phyloP scores from a whole-genome alignment of 2,888 invertebrate species.

The Therioaphis trifolii region DNA sequence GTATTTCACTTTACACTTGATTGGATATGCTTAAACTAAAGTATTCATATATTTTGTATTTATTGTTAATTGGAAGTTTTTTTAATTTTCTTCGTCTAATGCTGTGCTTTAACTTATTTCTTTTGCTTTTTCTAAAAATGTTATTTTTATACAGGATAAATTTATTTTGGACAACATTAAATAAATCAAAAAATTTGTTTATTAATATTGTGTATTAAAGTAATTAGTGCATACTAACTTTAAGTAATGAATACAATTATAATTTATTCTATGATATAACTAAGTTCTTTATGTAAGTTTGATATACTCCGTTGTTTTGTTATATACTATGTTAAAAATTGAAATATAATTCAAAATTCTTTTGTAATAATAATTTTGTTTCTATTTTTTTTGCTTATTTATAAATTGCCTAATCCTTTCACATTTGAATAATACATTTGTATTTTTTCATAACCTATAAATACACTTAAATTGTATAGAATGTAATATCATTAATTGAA shows the following conservation, averaged over 20 bases:
- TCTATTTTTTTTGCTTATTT: conserved; percentile 23
- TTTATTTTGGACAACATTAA: neutral
- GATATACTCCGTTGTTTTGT: conserved; percentile 22
- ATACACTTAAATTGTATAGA: too few relatives aligned
- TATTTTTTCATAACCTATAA: too few relatives aligned
- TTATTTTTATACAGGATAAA: conserved; percentile 7
- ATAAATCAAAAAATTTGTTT: neutral
- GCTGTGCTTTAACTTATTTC: conserved; percentile 21
- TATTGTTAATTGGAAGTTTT: conserved; percentile 5
- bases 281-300: conserved; percentile 29
- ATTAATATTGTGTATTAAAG: too few relatives aligned
- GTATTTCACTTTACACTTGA: neutral
- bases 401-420: conserved; percentile 23
- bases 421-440: too few relatives aligned
- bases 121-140: conserved; percentile 20
- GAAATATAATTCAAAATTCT: conserved; percentile 20
- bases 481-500: too few relatives aligned
- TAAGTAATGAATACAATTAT: conserved; percentile 1
- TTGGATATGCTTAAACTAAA: neutral
- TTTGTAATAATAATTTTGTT: conserved; percentile 6
- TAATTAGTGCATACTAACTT: too few relatives aligned
- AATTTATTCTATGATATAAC: neutral
- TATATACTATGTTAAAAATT: neutral
- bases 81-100: conserved; percentile 29
- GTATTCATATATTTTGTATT: neutral